Conservation (phyloP, 1,140 invertebrate genomes). For the Nephila pilipes region DNA sequence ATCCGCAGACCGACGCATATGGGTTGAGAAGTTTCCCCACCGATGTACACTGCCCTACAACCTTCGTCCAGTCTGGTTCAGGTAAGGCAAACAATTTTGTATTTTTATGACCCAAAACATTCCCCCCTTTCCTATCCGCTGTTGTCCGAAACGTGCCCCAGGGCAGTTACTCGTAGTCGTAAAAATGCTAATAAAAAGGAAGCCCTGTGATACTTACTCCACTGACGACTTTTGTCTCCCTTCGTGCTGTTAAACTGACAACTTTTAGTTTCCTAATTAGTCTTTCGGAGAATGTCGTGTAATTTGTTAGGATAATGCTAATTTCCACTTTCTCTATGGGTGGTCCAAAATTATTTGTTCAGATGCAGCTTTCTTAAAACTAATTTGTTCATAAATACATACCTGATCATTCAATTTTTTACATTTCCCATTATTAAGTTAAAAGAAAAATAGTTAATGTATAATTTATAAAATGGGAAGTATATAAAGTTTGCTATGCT, state of each 20-base stretch:
- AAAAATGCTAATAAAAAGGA: constrained; percentile 35
- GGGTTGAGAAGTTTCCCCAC: constrained; percentile 87
- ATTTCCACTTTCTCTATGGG: too few relatives aligned
- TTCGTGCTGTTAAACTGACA: background rate
- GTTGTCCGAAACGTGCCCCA: constrained; percentile 28
- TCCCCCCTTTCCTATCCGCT: background rate
- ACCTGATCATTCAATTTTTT: too few relatives aligned
- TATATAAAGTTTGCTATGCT: too few relatives aligned
- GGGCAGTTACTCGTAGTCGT: background rate
- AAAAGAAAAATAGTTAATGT: too few relatives aligned
- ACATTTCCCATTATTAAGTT: too few relatives aligned
- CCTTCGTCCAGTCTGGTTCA: constrained; percentile 88
- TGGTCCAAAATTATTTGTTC: too few relatives aligned
- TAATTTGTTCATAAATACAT: too few relatives aligned
- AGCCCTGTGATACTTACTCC: background rate
- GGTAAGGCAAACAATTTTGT: constrained; percentile 52
- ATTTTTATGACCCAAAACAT: background rate
- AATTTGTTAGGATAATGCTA: too few relatives aligned
- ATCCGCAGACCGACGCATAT: constrained; percentile 86
- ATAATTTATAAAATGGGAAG: too few relatives aligned
- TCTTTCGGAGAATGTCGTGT: too few relatives aligned
- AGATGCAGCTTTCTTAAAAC: too few relatives aligned
- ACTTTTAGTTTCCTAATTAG: background rate
- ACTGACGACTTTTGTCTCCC: background rate
- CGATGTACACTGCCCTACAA: constrained; percentile 88